A percentile compares a stretch with the other conserved stretches of the same genome.
phyloP scores from a whole-genome alignment of 2,113 vertebrate species.

The Pollachius pollachius region DNA sequence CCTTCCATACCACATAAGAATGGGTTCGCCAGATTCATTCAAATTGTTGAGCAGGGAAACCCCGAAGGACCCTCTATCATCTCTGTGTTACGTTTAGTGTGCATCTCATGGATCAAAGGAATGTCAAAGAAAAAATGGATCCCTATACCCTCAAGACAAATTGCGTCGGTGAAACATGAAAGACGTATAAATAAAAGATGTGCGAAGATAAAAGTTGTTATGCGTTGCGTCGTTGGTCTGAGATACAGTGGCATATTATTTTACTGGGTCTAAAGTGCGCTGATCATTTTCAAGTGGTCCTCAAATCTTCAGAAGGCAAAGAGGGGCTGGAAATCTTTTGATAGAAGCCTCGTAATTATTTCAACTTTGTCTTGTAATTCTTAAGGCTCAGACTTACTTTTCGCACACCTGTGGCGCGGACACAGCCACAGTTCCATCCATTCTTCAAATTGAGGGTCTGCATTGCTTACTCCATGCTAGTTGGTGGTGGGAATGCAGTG shows the following conservation, averaged over 20 bases:
- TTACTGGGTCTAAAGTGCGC: neutral
- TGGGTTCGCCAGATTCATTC: neutral
- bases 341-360: neutral
- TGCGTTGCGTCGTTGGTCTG: neutral
- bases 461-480: too few relatives aligned
- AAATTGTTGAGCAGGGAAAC: neutral
- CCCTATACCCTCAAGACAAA: neutral
- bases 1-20: constrained; percentile 9
- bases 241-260: neutral
- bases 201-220: neutral
- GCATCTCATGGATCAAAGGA: constrained; percentile 5
- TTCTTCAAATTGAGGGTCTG: too few relatives aligned
- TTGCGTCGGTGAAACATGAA: neutral
- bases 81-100: neutral
- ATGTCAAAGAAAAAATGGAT: neutral
- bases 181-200: constrained; percentile 1
- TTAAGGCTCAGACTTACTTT: neutral
- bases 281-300: neutral
- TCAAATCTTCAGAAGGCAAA: neutral
- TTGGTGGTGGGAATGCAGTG: too few relatives aligned
- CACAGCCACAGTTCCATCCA: too few relatives aligned
- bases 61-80: neutral
- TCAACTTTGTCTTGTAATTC: neutral
- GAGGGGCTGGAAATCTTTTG: neutral
- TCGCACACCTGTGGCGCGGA: too few relatives aligned